These are phyloP conservation scores for Phymastichus coffea DNA, from an alignment of 1,140 invertebrate genomes.

Conservation along the genomic window DNA sequence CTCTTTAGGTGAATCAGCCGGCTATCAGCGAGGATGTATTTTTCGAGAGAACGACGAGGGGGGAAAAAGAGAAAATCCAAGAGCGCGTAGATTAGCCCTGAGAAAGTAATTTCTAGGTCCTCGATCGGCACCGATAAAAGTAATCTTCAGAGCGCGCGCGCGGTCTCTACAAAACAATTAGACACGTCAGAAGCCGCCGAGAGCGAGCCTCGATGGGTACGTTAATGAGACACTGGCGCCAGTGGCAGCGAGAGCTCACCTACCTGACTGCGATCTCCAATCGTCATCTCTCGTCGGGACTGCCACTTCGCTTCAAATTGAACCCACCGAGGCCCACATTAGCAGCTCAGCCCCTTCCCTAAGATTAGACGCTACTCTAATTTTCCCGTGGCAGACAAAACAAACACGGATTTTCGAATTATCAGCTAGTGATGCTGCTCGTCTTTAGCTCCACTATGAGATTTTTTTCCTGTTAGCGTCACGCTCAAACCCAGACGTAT, in stretches of 20 bases:
- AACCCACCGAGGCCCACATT: neutral
- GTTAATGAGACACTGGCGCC: slow-evolving; percentile 17
- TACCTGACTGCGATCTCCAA: neutral
- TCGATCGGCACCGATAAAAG: slow-evolving; percentile 5
- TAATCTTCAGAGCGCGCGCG: slow-evolving; percentile 1
- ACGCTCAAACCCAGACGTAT: no score
- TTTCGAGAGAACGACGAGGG: no score
- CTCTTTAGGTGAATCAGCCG: no score
- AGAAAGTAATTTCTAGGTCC: slow-evolving; percentile 8
- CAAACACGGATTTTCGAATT: neutral
- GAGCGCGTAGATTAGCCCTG: neutral
- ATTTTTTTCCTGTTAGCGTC: no score
- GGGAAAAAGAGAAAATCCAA: no score
- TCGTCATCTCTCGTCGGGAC: slow-evolving; percentile 1
- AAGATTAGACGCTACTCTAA: slow-evolving; percentile 4
- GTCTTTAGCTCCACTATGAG: no score
- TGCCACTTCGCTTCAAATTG: neutral
- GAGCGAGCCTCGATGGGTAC: neutral
- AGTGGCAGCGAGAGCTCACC: neutral
- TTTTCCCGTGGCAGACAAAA: neutral
- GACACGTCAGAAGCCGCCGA: neutral
- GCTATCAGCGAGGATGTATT: no score
- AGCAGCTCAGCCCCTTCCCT: neutral
- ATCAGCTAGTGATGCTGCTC: no score
- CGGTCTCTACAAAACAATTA: slow-evolving; percentile 5